Evolutionary conservation across 1,140 invertebrate species (phyloP).

Genomic region (Pristionchus pacificus): DNA sequence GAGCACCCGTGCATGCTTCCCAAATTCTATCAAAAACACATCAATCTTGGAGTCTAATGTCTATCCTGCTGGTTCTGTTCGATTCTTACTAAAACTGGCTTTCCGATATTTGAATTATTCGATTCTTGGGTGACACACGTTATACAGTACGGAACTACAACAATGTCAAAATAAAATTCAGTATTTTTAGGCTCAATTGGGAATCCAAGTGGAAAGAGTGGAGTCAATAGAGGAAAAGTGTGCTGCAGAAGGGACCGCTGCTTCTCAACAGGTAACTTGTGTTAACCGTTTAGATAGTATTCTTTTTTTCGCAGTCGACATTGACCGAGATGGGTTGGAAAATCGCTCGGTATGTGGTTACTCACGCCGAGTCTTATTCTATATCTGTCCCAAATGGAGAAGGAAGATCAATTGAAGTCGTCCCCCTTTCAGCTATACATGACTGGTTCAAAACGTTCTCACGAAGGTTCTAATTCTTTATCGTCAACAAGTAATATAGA

Average conservation of each 20-base stretch:
- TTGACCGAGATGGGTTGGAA: neutral
- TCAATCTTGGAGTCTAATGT: no score
- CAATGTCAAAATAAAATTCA: no score
- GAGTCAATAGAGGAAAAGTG: neutral
- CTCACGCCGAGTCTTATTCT: neutral
- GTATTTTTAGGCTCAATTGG: no score
- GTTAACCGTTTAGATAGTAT: neutral
- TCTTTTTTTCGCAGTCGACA: neutral
- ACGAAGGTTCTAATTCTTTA: neutral
- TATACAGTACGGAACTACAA: no score
- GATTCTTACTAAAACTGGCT: no score
- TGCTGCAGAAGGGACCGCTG: neutral
- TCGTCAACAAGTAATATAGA: neutral
- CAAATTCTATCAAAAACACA: no score
- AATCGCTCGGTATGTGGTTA: neutral
- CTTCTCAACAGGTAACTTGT: neutral
- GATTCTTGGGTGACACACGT: no score
- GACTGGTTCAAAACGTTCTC: neutral
- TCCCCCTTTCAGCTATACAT: neutral
- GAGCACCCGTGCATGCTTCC: no score
- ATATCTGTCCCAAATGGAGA: neutral
- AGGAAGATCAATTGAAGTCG: neutral
- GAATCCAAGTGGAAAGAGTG: neutral
- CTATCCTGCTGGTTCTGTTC: no score
- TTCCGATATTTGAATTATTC: no score